Evolutionary conservation across 2,113 vertebrate genomes (phyloP), one percentile per base, ranked within the genome.

Genomic region (Ictalurus punctatus): DNA sequence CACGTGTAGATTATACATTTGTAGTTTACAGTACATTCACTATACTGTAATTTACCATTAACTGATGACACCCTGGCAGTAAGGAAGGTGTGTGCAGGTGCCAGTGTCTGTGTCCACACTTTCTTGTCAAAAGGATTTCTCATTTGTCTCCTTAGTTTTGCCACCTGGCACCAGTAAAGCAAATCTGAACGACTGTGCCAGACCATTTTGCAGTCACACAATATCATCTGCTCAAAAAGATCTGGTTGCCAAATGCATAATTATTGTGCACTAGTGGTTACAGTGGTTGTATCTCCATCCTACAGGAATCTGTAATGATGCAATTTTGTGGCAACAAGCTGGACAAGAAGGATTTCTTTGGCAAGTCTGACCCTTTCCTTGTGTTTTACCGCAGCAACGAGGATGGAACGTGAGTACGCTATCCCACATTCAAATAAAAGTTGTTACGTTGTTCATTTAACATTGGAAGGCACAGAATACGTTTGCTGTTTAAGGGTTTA

Each of bases 261-360:
- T 19, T 91, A 21, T 83, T 84, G 58, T 69, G 13, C 44, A 40
- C 61, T 34, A 34, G 52, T 83, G 7, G 44, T 74, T 4, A 23
- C 54, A 40, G 8, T 44, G 82, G 54, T 13, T 84, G 61, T 63
- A 40, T 86, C 34, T 69, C 14, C 87, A 6, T 61, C 91, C 91
- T 59, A 34, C 92, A 96, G 96, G 96, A 96, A 92, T 94, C 95
- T 48, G 96, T 96, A 91, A 89, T 96, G 92, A 96, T 96, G 96
- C 96, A 96, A 30, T 96, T 96, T 92, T 96, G 96, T 94, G 96
- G 96, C 0, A 96, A 96, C 93, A 96, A 96, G 82, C 92, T 96
- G 79, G 96, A 96, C 92, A 96, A 96, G 92, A 96, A 96, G 90
- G 96, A 96, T 91, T 96, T 96, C 92, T 96, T 96, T 88, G 96